A percentile compares a stretch with the other conserved stretches of the same genome.
These are phyloP conservation scores for Saccopteryx bilineata DNA, from an alignment of 2,113 vertebrate genomes.

Conservation along the genomic window DNA sequence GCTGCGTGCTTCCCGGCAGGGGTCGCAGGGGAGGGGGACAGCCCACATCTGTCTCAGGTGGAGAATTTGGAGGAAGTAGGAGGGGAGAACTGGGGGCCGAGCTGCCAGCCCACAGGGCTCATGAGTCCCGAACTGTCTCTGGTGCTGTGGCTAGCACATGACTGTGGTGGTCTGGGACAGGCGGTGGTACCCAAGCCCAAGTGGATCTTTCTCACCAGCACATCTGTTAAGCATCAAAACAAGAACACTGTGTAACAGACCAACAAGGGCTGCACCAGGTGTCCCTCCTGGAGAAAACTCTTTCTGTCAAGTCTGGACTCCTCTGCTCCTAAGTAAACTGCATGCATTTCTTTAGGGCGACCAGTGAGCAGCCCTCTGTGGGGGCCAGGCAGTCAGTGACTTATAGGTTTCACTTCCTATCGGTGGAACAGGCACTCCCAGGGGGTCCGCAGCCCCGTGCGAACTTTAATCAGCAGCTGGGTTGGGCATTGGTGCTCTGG, in stretches of 20 bases:
- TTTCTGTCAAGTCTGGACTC: not conserved
- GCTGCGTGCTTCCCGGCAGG: not conserved
- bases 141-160: not conserved
- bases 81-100: fast-evolving
- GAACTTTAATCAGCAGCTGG: not conserved
- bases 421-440: not conserved
- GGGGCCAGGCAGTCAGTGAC: fast-evolving
- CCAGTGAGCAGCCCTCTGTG: not conserved
- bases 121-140: not conserved
- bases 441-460: not conserved
- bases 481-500: fast-evolving
- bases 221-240: not conserved
- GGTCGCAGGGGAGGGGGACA: not conserved
- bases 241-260: not conserved
- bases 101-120: not conserved
- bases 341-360: fast-evolving
- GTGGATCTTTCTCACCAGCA: fast-evolving
- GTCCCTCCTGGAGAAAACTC: not conserved
- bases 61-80: not conserved
- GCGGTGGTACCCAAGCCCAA: not conserved
- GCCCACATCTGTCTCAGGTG: not conserved
- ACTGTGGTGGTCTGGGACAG: not conserved
- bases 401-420: not conserved
- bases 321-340: not conserved
- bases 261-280: no score